phyloP scores from a whole-genome alignment of 2,113 vertebrate genomes.

The Acrocephalus arundinaceus region DNA sequence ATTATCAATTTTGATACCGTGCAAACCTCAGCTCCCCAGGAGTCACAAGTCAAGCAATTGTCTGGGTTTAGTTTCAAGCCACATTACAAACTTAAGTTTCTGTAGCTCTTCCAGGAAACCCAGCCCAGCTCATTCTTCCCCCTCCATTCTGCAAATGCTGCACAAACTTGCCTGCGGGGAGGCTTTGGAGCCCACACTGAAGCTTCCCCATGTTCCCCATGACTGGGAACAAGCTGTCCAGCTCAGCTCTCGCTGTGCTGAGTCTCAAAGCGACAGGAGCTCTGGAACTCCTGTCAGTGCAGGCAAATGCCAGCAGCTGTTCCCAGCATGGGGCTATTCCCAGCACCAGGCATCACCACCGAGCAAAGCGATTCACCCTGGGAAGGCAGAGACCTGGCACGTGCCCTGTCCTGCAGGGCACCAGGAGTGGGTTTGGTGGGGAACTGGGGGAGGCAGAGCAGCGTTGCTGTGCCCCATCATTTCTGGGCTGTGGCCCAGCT shows the following conservation, averaged over 20 bases:
- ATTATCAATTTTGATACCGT: neutral
- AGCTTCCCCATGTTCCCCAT: neutral
- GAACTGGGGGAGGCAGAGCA: neutral
- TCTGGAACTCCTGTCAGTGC: neutral
- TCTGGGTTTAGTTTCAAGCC: neutral
- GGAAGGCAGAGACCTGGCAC: neutral
- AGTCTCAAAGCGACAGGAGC: neutral
- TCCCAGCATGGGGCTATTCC: neutral
- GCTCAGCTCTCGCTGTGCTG: neutral
- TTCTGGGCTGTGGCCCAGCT: neutral
- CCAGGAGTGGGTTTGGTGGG: neutral
- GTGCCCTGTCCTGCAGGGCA: neutral
- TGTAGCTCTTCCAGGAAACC: neutral
- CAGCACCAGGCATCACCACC: neutral
- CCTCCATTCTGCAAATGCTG: neutral
- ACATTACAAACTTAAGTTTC: neutral
- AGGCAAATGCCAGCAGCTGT: neutral
- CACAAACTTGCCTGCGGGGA: accelerated
- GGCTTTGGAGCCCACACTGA: neutral
- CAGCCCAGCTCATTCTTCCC: neutral
- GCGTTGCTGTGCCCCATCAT: neutral
- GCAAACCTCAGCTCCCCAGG: neutral
- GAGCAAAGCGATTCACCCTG: accelerated
- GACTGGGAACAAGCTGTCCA: accelerated
- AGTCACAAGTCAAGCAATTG: neutral